These are phyloP conservation scores for Zootermopsis nevadensis DNA, from an alignment of 2,888 invertebrate genomes.

Conservation along the genomic window DNA sequence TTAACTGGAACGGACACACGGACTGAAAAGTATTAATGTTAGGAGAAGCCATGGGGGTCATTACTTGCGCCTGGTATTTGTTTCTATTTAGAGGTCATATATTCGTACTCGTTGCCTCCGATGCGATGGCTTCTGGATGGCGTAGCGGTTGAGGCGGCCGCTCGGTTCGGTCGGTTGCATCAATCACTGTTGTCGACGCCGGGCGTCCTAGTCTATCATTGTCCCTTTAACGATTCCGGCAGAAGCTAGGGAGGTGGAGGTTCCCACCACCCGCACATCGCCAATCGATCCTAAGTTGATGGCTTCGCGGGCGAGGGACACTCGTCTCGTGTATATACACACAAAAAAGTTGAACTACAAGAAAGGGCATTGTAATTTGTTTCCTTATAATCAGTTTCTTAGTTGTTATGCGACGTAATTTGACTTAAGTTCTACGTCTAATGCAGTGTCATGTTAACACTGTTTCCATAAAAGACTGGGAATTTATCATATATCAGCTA, in stretches of 20 bases:
- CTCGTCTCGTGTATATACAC: background rate
- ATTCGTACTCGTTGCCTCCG: too few relatives aligned
- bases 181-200: background rate
- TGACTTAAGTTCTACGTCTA: too few relatives aligned
- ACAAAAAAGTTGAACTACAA: background rate
- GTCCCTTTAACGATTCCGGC: background rate
- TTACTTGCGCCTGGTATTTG: too few relatives aligned
- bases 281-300: slow-evolving; percentile 1
- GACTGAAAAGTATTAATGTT: too few relatives aligned
- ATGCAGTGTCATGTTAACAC: too few relatives aligned
- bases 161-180: background rate
- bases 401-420: too few relatives aligned
- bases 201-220: slow-evolving; percentile 5
- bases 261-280: background rate
- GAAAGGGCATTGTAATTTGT: background rate
- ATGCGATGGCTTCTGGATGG: background rate
- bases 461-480: too few relatives aligned
- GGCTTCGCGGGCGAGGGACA: background rate
- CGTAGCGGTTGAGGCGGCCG: background rate
- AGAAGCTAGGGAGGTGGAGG: background rate
- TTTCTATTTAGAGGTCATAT: too few relatives aligned
- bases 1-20: too few relatives aligned
- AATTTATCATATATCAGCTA: too few relatives aligned
- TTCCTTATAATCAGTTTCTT: background rate
- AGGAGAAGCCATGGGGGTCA: too few relatives aligned